Evolutionary conservation across 2,113 vertebrate genomes (phyloP), one percentile per base, ranked within the genome.

Genomic region (Myocastor coypus): DNA sequence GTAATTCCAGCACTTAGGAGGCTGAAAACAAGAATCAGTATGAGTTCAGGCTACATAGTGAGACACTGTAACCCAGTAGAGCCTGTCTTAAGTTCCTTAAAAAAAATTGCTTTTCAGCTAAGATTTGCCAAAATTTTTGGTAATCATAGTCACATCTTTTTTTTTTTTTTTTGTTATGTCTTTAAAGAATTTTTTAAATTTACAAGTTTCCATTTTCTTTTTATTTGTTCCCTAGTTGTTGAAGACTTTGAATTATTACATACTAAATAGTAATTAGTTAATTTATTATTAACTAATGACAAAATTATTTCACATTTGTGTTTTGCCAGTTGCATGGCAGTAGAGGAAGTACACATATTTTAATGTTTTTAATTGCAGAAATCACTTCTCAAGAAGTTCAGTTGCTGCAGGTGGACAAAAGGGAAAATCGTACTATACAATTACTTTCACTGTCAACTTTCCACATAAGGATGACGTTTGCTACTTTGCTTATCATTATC

Each of bases 401-500:
- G 98, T 99, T 95, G 99, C 99, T 95, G 98, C 99, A 52, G 99
- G 99, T 52, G 99, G 99, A 42, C 99, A 99, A 97, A 99, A 99
- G 97, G 99, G 99, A 94, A 99, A 99, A 97, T 99, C 99, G 4
- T 99, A 99, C 83, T 99, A 99, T 86, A 99, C 99, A 10, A 98
- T 99, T 98, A 99, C 99, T 22, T 99, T 99, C 98, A 99, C 99
- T 59, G 98, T 99, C 94, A 98, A 50, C 97, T 99, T 99, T 97
- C 98, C 98, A n/a, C 99, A 99, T 95, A 99, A 99, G 98, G 99
- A 99, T 94, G 99, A 99, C 83, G 99, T 99, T 96, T 99, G 99
- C 98, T 99, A 99, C 98, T 99, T 99, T 97, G 99, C 99, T 96
- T 99, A 99, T 97, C 99, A 99, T 98, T 99, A 99, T 96, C 99